Percentiles rank a stretch among this genome's conserved stretches.
Conservation (phyloP, 2,888 invertebrate species). For the Cantharis lateralis region DNA sequence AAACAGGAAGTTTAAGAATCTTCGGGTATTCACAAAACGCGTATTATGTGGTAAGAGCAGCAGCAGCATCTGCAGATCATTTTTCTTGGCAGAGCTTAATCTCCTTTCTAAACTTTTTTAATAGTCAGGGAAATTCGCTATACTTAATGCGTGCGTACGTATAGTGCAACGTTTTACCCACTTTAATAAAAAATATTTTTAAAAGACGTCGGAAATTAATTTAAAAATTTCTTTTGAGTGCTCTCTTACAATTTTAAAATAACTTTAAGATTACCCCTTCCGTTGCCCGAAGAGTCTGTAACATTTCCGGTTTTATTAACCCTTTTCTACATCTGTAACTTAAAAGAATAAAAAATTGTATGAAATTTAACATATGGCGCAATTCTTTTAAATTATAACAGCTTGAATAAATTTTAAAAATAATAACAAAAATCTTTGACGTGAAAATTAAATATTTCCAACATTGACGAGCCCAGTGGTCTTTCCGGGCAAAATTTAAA, state of each 20-base stretch:
- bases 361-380: slow-evolving; percentile 34
- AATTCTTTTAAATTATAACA: slow-evolving; percentile 19
- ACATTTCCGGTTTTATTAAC: slow-evolving; percentile 40
- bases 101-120: slow-evolving; percentile 4
- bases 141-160: slow-evolving; percentile 3
- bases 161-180: background rate
- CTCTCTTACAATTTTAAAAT: slow-evolving; percentile 28
- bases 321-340: slow-evolving; percentile 40
- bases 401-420: background rate
- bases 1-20: slow-evolving; percentile 29
- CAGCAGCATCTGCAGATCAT: slow-evolving; percentile 27
- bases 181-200: background rate
- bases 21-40: slow-evolving; percentile 26
- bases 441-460: background rate
- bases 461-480: background rate
- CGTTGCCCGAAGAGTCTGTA: slow-evolving; percentile 34
- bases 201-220: background rate
- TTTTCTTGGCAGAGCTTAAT: slow-evolving; percentile 16
- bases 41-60: slow-evolving; percentile 10
- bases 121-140: background rate
- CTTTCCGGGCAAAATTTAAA: background rate
- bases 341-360: slow-evolving; percentile 29
- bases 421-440: background rate
- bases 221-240: background rate
- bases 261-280: slow-evolving; percentile 28